Evolutionary conservation across 2,888 invertebrate genomes (phyloP).

Genomic region (Rhodophaea formosa): DNA sequence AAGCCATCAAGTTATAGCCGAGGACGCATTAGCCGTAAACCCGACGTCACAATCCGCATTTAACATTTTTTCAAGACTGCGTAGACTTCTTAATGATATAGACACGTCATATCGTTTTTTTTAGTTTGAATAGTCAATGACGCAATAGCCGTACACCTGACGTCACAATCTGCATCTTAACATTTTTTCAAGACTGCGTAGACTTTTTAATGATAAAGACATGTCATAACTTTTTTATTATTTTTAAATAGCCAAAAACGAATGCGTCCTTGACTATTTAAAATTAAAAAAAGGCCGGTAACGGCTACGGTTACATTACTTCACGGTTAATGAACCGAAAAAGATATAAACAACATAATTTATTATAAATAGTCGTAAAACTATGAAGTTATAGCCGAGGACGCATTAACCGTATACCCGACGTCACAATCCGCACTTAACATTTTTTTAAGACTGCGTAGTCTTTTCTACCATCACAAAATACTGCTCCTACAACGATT

Average conservation of each 20-base stretch:
- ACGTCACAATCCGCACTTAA: conserved; percentile 61
- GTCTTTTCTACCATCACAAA: too few relatives aligned
- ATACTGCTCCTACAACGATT: too few relatives aligned
- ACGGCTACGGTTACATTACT: too few relatives aligned
- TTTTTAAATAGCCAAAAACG: too few relatives aligned
- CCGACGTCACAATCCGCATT: conserved; percentile 61
- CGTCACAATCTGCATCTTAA: conserved; percentile 61
- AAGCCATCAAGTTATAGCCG: conserved; percentile 66
- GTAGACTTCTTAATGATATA: conserved; percentile 20
- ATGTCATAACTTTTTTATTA: too few relatives aligned
- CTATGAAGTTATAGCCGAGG: conserved; percentile 64
- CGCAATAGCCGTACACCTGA: conserved; percentile 60
- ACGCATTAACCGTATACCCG: conserved; percentile 61
- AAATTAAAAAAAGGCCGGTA: too few relatives aligned
- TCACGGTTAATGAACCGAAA: too few relatives aligned
- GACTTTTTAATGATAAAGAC: conserved; percentile 9
- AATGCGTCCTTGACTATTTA: too few relatives aligned
- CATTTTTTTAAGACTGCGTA: conserved; percentile 43
- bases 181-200: conserved; percentile 43
- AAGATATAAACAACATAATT: too few relatives aligned
- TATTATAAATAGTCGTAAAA: conserved; percentile 55
- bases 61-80: conserved; percentile 46
- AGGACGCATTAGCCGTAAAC: conserved; percentile 62
- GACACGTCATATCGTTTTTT: too few relatives aligned
- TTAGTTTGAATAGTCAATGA: conserved; percentile 62